These are phyloP conservation scores for Microctenopoma lineatum DNA, from an alignment of 2,797 vertebrate species.

Conservation along the genomic window DNA sequence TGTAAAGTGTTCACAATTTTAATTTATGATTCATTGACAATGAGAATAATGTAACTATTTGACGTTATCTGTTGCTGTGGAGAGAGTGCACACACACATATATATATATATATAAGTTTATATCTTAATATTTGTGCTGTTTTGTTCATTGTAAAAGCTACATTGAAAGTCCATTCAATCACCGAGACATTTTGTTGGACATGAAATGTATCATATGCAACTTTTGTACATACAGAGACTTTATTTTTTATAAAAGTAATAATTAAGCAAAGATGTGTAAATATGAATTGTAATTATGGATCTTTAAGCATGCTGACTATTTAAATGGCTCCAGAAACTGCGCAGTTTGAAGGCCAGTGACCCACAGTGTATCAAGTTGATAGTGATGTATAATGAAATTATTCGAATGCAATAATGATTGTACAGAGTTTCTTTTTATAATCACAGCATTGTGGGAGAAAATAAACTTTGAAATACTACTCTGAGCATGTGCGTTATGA, in stretches of 20 bases:
- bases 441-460: slow-evolving; percentile 66
- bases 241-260: slow-evolving; percentile 82
- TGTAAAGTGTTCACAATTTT: slow-evolving; percentile 58
- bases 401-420: slow-evolving; percentile 79
- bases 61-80: slow-evolving; percentile 44
- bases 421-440: slow-evolving; percentile 72
- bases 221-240: slow-evolving; percentile 84
- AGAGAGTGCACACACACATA: slow-evolving; percentile 40
- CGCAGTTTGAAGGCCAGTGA: slow-evolving; percentile 54
- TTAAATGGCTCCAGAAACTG: slow-evolving; percentile 69
- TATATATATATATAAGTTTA: slow-evolving; percentile 25
- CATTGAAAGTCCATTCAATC: slow-evolving; percentile 70
- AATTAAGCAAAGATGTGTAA: slow-evolving; percentile 69
- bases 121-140: slow-evolving; percentile 69
- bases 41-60: slow-evolving; percentile 55
- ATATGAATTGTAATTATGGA: slow-evolving; percentile 76
- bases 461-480: slow-evolving; percentile 82
- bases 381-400: slow-evolving; percentile 59
- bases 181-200: slow-evolving; percentile 67
- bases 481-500: slow-evolving; percentile 27
- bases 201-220: slow-evolving; percentile 82
- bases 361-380: slow-evolving; percentile 70
- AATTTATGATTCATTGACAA: slow-evolving; percentile 66
- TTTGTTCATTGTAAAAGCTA: slow-evolving; percentile 63
- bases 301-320: slow-evolving; percentile 82